Percentiles rank a stretch among this genome's conserved stretches.
These are phyloP conservation scores for Eurytoma adleriae DNA, from an alignment of 2,888 invertebrate genomes.

Conservation along the genomic window DNA sequence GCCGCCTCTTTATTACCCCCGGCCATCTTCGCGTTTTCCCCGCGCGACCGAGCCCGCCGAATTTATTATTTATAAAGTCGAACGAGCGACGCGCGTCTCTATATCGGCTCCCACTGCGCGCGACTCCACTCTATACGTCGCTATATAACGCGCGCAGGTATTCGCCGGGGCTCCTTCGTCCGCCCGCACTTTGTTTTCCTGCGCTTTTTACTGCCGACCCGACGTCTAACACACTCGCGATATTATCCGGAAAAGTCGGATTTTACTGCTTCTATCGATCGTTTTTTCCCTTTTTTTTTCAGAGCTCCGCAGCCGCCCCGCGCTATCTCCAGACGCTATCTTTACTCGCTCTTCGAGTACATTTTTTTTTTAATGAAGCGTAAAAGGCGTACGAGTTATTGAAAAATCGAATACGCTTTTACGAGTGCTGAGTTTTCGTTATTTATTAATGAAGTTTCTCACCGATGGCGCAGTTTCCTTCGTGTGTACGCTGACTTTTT, in stretches of 20 bases:
- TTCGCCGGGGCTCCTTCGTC: not conserved
- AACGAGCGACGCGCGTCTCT: slow-evolving; percentile 63
- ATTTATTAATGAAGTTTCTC: slow-evolving; percentile 28
- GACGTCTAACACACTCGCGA: slow-evolving; percentile 30
- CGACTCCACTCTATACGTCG: not conserved
- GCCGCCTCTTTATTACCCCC: slow-evolving; percentile 69
- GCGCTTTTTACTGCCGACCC: slow-evolving; percentile 7
- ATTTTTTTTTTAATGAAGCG: slow-evolving; percentile 36
- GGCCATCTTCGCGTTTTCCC: slow-evolving; percentile 63
- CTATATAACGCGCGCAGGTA: not conserved
- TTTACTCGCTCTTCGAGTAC: not conserved
- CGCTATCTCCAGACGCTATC: not conserved
- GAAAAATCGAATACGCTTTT: slow-evolving; percentile 43
- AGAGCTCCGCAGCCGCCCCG: not conserved
- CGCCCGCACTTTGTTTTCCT: not conserved
- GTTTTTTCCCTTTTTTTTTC: slow-evolving; percentile 16
- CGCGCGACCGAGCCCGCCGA: slow-evolving; percentile 59
- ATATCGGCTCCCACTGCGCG: not conserved
- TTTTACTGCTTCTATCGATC: slow-evolving; percentile 51
- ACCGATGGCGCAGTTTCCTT: slow-evolving; percentile 1
- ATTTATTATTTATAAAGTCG: slow-evolving; percentile 74
- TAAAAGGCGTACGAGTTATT: slow-evolving; percentile 45
- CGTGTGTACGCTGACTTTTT: not conserved
- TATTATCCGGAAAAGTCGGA: slow-evolving; percentile 51
- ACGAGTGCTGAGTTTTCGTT: slow-evolving; percentile 18